Conservation (phyloP, 2,888 invertebrate species). For the Cheilosia impressa region DNA sequence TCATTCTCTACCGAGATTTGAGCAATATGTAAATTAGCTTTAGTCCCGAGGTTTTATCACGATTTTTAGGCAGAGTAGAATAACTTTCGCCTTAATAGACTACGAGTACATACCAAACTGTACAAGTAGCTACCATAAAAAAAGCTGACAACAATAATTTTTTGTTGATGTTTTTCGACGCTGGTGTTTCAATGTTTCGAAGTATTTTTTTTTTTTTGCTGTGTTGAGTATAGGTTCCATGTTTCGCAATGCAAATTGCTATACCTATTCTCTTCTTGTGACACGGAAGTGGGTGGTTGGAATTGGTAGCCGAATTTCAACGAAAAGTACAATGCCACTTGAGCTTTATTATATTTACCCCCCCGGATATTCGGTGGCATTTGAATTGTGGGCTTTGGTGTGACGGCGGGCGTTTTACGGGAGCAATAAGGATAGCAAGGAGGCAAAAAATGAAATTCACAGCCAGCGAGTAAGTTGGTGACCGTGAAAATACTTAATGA, state of each 20-base stretch:
- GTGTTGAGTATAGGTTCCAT: neutral
- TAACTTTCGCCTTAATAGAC: conserved; percentile 31
- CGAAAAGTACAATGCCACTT: conserved; percentile 35
- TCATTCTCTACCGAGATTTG: conserved; percentile 39
- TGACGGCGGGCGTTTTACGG: neutral
- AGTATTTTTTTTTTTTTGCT: conserved; percentile 1
- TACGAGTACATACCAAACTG: conserved; percentile 15
- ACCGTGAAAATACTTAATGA: neutral
- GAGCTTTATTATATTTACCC: conserved; percentile 28
- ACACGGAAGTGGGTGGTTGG: neutral
- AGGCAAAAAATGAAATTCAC: conserved; percentile 12
- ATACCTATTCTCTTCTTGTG: neutral
- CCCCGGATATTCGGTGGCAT: conserved; percentile 22
- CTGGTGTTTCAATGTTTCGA: neutral
- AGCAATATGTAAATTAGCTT: conserved; percentile 58
- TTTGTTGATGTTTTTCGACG: conserved; percentile 18
- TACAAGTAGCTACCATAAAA: neutral
- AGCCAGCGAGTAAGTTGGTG: neutral
- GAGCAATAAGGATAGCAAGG: conserved; percentile 1
- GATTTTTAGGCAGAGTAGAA: conserved; percentile 24
- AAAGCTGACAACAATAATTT: conserved; percentile 9
- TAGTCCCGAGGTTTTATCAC: conserved; percentile 35
- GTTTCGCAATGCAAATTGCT: conserved; percentile 48
- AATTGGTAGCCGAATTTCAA: neutral
- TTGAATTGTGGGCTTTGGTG: conserved; percentile 4